A percentile compares a stretch with the other conserved stretches of the same genome.
phyloP scores from a whole-genome alignment of 2,888 invertebrate species.

The Metallyticus violacea region DNA sequence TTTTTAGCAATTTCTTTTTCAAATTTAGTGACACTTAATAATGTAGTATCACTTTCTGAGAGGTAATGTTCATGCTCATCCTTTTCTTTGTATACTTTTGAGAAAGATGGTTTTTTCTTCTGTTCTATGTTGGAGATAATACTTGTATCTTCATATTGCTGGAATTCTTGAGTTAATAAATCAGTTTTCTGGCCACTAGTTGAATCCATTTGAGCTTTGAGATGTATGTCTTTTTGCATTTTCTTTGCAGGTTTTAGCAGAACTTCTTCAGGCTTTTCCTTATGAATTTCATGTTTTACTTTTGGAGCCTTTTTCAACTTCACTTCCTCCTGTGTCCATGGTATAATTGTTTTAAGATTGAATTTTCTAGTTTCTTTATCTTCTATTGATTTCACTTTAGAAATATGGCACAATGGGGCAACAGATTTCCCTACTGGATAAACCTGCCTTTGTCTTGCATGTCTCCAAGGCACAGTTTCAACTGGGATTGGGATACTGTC shows the following conservation, averaged over 20 bases:
- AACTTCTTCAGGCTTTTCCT: conserved; percentile 49
- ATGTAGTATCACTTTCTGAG: conserved; percentile 25
- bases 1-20: conserved; percentile 21
- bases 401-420: conserved; percentile 34
- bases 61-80: background rate
- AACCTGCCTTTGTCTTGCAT: conserved; percentile 38
- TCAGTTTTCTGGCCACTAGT: background rate
- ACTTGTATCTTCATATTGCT: conserved; percentile 26
- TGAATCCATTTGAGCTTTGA: conserved; percentile 27
- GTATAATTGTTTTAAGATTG: conserved; percentile 2
- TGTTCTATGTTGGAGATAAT: conserved; percentile 38
- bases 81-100: conserved; percentile 37
- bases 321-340: conserved; percentile 27
- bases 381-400: conserved; percentile 13
- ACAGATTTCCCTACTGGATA: conserved; percentile 38
- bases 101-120: background rate
- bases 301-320: conserved; percentile 45
- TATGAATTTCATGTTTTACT: conserved; percentile 45
- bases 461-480: conserved; percentile 55
- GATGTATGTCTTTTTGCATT: conserved; percentile 27
- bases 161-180: conserved; percentile 21
- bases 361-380: background rate
- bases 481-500: conserved; percentile 50
- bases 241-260: conserved; percentile 49
- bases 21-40: conserved; percentile 29